Base-by-base conservation (phyloP, 2,888 invertebrate genomes). In the Philonicus albiceps region DNA sequence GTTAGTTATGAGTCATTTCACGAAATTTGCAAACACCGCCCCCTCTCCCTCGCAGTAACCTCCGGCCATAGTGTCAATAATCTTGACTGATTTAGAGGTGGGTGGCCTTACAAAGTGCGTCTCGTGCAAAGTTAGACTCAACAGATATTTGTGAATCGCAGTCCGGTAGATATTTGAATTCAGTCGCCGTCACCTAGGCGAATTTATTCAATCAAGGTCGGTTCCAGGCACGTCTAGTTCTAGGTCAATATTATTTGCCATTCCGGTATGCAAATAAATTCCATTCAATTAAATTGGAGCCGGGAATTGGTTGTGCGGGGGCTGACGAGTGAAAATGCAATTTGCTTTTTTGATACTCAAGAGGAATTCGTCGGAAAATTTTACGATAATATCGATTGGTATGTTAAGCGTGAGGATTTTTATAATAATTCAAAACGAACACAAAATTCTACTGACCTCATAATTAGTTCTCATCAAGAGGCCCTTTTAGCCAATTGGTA, bases 221-320 rank as follows among this genome's bases (percentile, higher is more conserved):
- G 1, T 13, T 22, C 27, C 27, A 76, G 19, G n/a, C n/a, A 78
- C 49, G 78, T 78, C 78, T 78, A 76, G 43, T 76, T 76, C 76
- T 76, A 78, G 78, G 78, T 78, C 78, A 78, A n/a, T 5, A 37
- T 49, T 78, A 64, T 78, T 78, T 49, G 43, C 78, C 49, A 78
- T 78, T 16, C n/a, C 43, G 16, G n/a, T 49, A 78, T 78, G 78
- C 78, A 78, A 78, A 78, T 78, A 27, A 43, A 64, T 78, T 43
- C n/a, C 34, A 64, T 64, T 13, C n/a, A 64, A 64, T 64, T 27
- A 64, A 64, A 27, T 2, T 27, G 27, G 4, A 49, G 22, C 3
- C 27, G 64, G 3, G 64, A 22, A 0, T 19, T 8, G 22, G 2
- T 64, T 27, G 8, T 64, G 64, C 64, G 64, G 27, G n/a, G 64